Base-by-base conservation (phyloP, 2,888 invertebrate genomes). In the Tetranychus piercei region DNA sequence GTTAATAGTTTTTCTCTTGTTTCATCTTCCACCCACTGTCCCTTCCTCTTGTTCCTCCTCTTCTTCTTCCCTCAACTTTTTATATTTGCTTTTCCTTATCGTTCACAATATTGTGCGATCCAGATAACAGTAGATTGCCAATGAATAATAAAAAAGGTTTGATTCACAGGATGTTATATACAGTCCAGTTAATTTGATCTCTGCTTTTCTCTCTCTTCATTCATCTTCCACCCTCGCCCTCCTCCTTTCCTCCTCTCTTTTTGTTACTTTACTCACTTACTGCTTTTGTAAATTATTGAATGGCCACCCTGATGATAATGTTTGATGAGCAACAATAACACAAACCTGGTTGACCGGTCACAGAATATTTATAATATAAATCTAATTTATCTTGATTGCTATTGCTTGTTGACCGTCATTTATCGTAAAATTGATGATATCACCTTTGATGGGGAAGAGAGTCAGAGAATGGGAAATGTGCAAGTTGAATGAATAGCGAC, bases 141-240 rank as follows among this genome's bases (percentile, higher is more conserved):
- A 55, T 55, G 55, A 55, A 55, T 55, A 55, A 55, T 15, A 9
- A 55, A 55, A 55, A 55, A 55, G 55, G 55, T 55, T 55, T 55
- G 55, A 55, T 55, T 55, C 55, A 55, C 55, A 55, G 55, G 55
- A 55, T 55, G 55, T 55, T 9, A 55, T 55, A 55, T 55, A 0
- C 55, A 55, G 55, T 55, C 15, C 11, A 55, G 55, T 55, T 55
- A 15, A 55, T 22, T 67, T n/a, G 9, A 9, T 67, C n/a, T 67
- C n/a, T 67, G 34, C 34, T 22, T 67, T 22, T 67, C 67, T 67
- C 67, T 67, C 11, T 67, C 67, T 67, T 22, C 69, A 18, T 69
- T 6, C 22, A 69, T 69, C 34, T 20, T 22, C 69, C 20, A 23
- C 69, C 18, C 69, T 69, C 69, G 3, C 69, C 34, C 69, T 20